phyloP scores from a whole-genome alignment of 2,888 invertebrate species.

The Teleogryllus oceanicus region DNA sequence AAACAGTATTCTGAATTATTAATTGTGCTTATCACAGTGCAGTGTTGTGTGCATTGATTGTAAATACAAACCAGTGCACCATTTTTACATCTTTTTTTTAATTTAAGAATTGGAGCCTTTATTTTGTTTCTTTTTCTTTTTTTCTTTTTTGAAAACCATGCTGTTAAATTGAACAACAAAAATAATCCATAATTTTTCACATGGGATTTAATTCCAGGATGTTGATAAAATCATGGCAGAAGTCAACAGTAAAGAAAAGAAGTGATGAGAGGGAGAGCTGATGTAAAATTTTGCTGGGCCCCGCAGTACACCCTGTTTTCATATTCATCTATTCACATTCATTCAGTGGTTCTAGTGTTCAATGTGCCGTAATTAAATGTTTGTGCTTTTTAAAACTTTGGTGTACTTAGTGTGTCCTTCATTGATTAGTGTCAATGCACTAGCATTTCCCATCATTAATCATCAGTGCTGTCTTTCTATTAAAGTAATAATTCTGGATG shows the following conservation, averaged over 20 bases:
- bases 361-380: constrained; percentile 3
- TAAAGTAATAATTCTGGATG: background rate
- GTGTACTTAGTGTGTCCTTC: constrained; percentile 18
- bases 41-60: background rate
- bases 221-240: constrained; percentile 51
- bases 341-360: constrained; percentile 18
- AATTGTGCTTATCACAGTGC: constrained; percentile 23
- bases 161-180: constrained; percentile 22
- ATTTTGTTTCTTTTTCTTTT: background rate
- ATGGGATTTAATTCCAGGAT: constrained; percentile 48
- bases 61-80: background rate
- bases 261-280: constrained; percentile 32
- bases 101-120: background rate
- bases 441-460: background rate
- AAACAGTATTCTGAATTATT: constrained; percentile 25
- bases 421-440: background rate
- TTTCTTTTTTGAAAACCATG: constrained; percentile 18
- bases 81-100: background rate
- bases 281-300: constrained; percentile 31
- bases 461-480: background rate
- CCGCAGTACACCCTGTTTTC: constrained; percentile 31
- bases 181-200: constrained; percentile 32
- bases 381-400: constrained; percentile 18
- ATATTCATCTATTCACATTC: constrained; percentile 27
- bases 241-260: constrained; percentile 39